Evolutionary conservation across 2,888 invertebrate genomes (phyloP).

Genomic region (Tenthredo mesomela): DNA sequence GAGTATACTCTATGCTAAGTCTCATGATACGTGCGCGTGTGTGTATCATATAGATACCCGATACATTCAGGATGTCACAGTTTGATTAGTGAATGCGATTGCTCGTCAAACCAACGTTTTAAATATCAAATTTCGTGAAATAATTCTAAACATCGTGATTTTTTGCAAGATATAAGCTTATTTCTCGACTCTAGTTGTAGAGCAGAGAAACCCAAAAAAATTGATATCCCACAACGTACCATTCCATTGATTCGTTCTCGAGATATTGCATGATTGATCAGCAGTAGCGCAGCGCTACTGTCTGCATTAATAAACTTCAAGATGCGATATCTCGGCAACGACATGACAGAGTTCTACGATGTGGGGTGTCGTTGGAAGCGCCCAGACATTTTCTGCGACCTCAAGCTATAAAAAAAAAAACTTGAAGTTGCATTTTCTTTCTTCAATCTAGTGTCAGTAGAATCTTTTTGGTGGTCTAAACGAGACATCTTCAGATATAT

Average conservation of each 20-base stretch:
- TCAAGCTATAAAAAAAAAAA: neutral
- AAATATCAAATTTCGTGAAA: neutral
- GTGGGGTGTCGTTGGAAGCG: conserved; percentile 26
- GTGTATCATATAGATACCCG: neutral
- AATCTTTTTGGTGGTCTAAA: neutral
- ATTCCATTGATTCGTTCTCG: conserved; percentile 18
- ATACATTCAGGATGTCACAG: neutral
- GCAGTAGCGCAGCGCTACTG: neutral
- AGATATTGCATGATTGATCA: neutral
- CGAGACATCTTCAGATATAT: neutral
- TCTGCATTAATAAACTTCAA: neutral
- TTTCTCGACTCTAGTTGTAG: neutral
- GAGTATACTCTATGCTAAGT: conserved; percentile 17
- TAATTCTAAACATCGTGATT: neutral
- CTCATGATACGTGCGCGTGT: conserved; percentile 10
- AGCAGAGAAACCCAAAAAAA: neutral
- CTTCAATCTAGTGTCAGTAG: neutral
- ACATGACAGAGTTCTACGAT: neutral
- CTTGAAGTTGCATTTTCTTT: neutral
- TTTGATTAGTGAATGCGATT: neutral
- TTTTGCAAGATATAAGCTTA: neutral
- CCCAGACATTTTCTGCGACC: neutral
- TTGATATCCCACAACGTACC: neutral
- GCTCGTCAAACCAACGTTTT: neutral
- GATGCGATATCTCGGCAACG: neutral